Base-by-base conservation (phyloP, 2,113 vertebrate genomes). In the Oryzias javanicus region DNA sequence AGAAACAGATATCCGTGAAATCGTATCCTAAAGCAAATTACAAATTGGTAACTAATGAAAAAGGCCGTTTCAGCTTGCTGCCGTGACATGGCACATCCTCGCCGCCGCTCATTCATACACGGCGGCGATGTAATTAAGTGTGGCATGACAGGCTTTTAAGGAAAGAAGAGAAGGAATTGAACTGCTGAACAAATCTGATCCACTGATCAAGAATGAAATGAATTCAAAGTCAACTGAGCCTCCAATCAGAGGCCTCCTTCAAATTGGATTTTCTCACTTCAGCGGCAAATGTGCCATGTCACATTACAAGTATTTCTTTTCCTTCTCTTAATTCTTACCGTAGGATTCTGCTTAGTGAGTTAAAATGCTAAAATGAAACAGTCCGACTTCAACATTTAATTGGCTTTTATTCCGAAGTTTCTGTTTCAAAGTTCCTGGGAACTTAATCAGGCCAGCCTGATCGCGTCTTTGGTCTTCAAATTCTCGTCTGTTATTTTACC, bases 21-120 rank as follows among this genome's bases (percentile, higher is more conserved):
- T 87, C 67, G 73, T 72, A 76, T 77, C 79, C 82, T 68, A 64
- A 76, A 84, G 78, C 83, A 79, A 81, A 83, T 86, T 79, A 81
- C 86, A 84, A 88, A 85, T 85, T 83, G 84, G 78, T 72, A 79
- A 67, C 81, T 88, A 85, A 89, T 89, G 82, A 84, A 81, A 88
- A 80, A 66, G 79, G 70, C 69, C 80, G 80, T 84, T 85, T 81
- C 25, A 20, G 75, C 86, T 82, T 70, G 85, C 78, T 83, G 72
- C 74, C 84, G 72, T 82, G 78, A 82, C 88, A 78, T 83, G 53
- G 74, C 79, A 78, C 80, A 82, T 81, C 82, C 67, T 81, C 17
- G 69, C 73, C 60, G 67, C 67, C 76, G 73, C 74, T 78, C 78
- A 55, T 73, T 68, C 78, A 69, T 78, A 81, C 68, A 74, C 63